Conservation (phyloP, 2,113 vertebrate genomes). For the Grammomys surdaster region DNA sequence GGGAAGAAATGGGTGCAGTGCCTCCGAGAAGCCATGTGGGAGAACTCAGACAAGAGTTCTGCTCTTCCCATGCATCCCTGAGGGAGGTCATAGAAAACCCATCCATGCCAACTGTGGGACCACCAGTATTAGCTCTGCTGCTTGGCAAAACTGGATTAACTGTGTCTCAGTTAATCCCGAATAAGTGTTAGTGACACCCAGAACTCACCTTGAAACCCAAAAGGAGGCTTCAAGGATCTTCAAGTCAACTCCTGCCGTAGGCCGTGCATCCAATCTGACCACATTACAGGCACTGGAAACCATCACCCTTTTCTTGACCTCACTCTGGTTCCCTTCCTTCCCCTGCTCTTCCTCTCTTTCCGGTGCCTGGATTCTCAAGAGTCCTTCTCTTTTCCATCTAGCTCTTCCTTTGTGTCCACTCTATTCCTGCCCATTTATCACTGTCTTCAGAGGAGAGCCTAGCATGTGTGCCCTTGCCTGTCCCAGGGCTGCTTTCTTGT, state of each 20-base stretch:
- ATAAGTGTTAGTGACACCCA: not conserved
- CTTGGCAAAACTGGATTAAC: slow-evolving; percentile 46
- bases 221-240: not conserved
- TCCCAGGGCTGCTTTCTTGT: too few species aligned
- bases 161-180: slow-evolving; percentile 77
- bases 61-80: not conserved
- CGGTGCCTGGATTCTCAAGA: not conserved
- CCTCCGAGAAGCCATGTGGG: fast-evolving
- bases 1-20: not conserved
- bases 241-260: not conserved
- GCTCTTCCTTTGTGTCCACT: not conserved
- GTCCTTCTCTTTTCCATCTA: not conserved
- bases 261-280: fast-evolving
- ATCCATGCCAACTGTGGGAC: not conserved
- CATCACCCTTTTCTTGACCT: too few species aligned
- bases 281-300: fast-evolving
- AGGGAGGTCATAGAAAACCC: not conserved
- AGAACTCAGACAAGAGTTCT: slow-evolving; percentile 34
- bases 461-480: not conserved
- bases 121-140: slow-evolving; percentile 65
- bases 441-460: not conserved
- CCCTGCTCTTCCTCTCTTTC: not conserved
- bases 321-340: too few species aligned
- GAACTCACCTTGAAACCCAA: not conserved
- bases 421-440: too few species aligned